phyloP scores from a whole-genome alignment of 1,140 invertebrate genomes.

The Drosophila ironensis region DNA sequence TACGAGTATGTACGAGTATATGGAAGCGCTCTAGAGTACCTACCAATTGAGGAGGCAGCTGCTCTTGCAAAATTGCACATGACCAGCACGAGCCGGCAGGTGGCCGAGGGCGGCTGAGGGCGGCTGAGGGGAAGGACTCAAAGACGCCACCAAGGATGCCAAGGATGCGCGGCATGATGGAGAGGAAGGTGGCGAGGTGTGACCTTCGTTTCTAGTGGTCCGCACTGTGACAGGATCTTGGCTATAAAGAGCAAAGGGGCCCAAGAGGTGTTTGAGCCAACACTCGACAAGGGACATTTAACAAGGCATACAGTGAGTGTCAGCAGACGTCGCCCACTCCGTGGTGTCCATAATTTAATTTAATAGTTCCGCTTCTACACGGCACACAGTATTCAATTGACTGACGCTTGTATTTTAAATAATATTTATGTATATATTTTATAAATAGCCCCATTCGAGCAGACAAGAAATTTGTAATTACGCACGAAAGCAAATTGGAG shows the following conservation, averaged over 20 bases:
- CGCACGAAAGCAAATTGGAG: slow-evolving; percentile 27
- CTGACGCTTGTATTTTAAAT: slow-evolving; percentile 3
- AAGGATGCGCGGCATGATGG: not conserved
- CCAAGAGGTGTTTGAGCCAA: not conserved
- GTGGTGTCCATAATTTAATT: slow-evolving; percentile 69
- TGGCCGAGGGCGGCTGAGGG: not conserved
- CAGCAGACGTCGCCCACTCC: slow-evolving; percentile 40
- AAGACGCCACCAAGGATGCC: not conserved
- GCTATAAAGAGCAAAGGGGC: not conserved
- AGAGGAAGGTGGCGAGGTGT: slow-evolving; percentile 1
- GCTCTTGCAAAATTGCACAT: slow-evolving; percentile 50
- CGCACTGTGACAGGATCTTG: slow-evolving; percentile 26
- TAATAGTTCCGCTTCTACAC: slow-evolving; percentile 71
- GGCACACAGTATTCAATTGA: slow-evolving; percentile 48
- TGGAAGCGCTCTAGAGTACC: slow-evolving; percentile 35
- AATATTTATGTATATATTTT: slow-evolving; percentile 37
- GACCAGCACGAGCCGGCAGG: slow-evolving; percentile 36
- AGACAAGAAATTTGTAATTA: slow-evolving; percentile 56
- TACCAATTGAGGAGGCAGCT: slow-evolving; percentile 32
- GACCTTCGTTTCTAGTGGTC: slow-evolving; percentile 16
- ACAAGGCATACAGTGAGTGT: slow-evolving; percentile 11
- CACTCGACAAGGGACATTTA: not conserved
- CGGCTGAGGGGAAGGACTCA: not conserved
- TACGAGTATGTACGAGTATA: no score
- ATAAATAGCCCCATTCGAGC: slow-evolving; percentile 51